phyloP scores from a whole-genome alignment of 2,797 vertebrate genomes.

The Trichosurus vulpecula region DNA sequence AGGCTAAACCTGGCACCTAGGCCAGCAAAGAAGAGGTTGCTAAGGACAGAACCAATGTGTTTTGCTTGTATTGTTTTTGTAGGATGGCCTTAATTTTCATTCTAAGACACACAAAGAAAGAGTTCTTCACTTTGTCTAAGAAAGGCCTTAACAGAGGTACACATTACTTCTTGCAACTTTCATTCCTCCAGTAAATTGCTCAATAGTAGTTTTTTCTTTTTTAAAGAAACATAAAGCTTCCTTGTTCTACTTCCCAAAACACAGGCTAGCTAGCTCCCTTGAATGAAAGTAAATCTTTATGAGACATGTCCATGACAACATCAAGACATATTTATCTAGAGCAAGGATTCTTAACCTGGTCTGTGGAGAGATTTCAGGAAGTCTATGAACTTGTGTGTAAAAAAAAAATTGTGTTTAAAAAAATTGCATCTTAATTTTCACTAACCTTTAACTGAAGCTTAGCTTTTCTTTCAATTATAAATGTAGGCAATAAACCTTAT shows the following conservation, averaged over 20 bases:
- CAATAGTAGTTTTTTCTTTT: background rate
- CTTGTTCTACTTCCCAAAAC: background rate
- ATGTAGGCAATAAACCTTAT: background rate
- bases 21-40: conserved; percentile 4
- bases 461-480: background rate
- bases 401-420: too few species aligned
- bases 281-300: conserved; percentile 14
- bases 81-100: conserved; percentile 30
- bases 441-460: background rate
- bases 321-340: conserved; percentile 14
- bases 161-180: background rate
- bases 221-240: background rate
- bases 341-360: background rate
- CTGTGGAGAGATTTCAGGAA: background rate
- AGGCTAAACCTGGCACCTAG: conserved; percentile 26
- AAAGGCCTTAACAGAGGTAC: background rate
- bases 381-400: background rate
- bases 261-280: conserved; percentile 12
- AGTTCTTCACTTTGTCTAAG: background rate
- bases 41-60: background rate
- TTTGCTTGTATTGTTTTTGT: background rate
- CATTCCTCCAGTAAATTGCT: background rate
- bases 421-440: background rate
- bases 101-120: background rate
- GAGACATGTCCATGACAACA: conserved; percentile 24